Conservation (phyloP, 2,113 vertebrate genomes). For the Argyrosomus japonicus region DNA sequence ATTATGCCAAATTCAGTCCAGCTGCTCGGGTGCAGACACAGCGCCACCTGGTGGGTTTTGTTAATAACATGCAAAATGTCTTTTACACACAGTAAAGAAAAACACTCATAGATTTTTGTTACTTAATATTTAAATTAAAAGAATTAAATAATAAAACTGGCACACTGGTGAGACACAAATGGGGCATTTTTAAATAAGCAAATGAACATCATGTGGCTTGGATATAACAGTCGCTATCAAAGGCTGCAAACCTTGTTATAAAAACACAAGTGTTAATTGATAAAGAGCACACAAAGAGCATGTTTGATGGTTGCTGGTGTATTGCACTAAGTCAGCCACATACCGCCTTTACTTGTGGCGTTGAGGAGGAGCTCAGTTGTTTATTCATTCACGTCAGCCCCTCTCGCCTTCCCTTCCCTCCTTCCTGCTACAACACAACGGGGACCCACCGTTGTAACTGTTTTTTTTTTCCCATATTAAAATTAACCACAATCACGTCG, state of each 20-base stretch:
- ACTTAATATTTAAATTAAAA: neutral
- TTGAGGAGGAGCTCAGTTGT: slow-evolving; percentile 81
- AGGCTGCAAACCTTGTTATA: neutral
- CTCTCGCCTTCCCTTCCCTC: slow-evolving; percentile 80
- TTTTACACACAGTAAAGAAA: neutral
- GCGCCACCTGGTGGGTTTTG: slow-evolving; percentile 50
- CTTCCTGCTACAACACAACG: slow-evolving; percentile 82
- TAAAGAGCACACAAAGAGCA: neutral
- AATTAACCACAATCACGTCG: slow-evolving; percentile 80
- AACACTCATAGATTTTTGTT: neutral
- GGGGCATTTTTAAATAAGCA: neutral
- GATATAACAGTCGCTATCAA: neutral
- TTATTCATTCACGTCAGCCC: slow-evolving; percentile 87
- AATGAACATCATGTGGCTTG: accelerated
- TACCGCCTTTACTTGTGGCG: slow-evolving; percentile 63
- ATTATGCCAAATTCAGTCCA: neutral
- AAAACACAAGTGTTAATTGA: neutral
- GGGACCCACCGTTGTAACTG: slow-evolving; percentile 78
- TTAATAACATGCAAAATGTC: neutral
- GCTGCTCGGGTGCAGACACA: neutral
- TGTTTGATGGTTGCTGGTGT: neutral
- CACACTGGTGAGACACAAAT: neutral
- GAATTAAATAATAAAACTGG: accelerated
- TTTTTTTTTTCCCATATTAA: slow-evolving; percentile 60
- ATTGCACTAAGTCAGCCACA: slow-evolving; percentile 38